A percentile compares a stretch with the other conserved stretches of the same genome.
Evolutionary conservation across 2,113 vertebrate genomes (phyloP).

Genomic region (Notothenia rossii): DNA sequence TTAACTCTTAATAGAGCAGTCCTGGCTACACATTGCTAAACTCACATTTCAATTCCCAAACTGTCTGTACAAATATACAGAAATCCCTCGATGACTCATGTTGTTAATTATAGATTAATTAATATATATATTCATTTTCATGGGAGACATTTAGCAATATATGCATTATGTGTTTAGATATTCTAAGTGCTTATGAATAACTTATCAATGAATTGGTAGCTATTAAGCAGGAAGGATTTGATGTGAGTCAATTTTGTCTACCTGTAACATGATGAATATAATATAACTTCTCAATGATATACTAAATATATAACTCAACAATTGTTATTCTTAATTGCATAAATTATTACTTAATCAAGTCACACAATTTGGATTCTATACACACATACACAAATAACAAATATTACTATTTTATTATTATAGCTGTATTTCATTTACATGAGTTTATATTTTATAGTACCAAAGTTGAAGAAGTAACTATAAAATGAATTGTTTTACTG

Average conservation of each 20-base stretch:
- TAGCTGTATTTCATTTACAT: neutral
- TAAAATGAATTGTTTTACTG: neutral
- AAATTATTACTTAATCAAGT: neutral
- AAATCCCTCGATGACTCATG: neutral
- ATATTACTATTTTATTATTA: neutral
- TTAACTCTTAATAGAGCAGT: neutral
- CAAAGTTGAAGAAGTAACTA: neutral
- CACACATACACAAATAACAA: neutral
- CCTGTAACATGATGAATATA: neutral
- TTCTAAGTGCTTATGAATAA: neutral
- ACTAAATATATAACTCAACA: neutral
- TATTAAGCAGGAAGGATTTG: neutral
- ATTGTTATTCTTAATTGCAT: neutral
- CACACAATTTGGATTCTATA: neutral
- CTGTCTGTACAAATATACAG: neutral
- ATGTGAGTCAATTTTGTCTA: neutral
- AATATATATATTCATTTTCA: neutral
- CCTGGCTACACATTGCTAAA: neutral
- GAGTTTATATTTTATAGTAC: neutral
- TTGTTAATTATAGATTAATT: neutral
- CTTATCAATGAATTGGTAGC: neutral
- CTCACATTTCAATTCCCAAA: neutral
- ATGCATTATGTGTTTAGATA: neutral
- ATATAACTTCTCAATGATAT: neutral
- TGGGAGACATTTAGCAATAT: neutral